Percentiles rank a stretch among this genome's conserved stretches.
These are phyloP conservation scores for Andrena trimmerana DNA, from an alignment of 2,888 invertebrate species.

Conservation along the genomic window DNA sequence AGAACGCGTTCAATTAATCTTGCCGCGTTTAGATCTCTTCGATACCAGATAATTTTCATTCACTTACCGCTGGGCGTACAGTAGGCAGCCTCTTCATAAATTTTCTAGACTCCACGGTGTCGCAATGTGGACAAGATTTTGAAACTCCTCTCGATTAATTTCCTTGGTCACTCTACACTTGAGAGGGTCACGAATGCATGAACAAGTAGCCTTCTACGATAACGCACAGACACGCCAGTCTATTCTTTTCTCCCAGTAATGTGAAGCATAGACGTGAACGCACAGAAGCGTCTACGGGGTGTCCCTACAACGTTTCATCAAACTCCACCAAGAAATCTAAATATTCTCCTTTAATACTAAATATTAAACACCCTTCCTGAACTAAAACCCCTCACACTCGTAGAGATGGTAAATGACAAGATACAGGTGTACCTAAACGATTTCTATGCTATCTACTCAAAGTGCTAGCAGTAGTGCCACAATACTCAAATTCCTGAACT, in stretches of 20 bases:
- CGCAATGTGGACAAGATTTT: conserved; percentile 14
- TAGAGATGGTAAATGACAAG: too few relatives aligned
- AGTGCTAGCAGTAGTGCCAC: too few relatives aligned
- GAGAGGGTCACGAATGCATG: conserved; percentile 7
- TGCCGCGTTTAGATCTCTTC: background rate
- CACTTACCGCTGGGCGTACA: background rate
- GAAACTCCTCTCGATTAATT: conserved; percentile 21
- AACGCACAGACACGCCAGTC: conserved; percentile 38
- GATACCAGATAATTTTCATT: background rate
- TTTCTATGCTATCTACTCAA: too few relatives aligned
- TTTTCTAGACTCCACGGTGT: conserved; percentile 3
- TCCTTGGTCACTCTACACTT: background rate
- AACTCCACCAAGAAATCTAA: background rate
- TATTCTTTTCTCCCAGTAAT: conserved; percentile 28
- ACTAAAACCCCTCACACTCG: too few relatives aligned
- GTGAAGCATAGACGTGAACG: conserved; percentile 38
- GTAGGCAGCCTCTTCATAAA: conserved; percentile 1
- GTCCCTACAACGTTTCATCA: background rate
- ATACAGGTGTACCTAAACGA: too few relatives aligned
- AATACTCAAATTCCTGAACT: too few relatives aligned
- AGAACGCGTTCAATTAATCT: background rate
- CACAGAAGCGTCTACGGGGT: conserved; percentile 33
- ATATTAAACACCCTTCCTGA: too few relatives aligned
- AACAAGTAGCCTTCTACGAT: conserved; percentile 35
- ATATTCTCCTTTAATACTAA: too few relatives aligned